These are phyloP conservation scores for Streptopelia turtur DNA, from an alignment of 2,797 vertebrate genomes.

Conservation along the genomic window DNA sequence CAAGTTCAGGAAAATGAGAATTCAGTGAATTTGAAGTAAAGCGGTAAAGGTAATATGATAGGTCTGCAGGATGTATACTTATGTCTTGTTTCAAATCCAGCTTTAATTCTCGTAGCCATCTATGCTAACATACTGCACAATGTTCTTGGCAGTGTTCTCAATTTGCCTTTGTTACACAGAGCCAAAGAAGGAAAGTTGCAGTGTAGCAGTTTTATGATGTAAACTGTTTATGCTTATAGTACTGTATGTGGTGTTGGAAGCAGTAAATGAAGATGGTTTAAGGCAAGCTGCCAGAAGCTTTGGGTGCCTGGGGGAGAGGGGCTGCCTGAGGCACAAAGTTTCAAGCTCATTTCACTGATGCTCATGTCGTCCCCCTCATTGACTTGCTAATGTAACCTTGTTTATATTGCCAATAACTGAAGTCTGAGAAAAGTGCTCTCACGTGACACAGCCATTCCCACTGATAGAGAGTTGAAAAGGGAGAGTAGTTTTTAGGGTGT, in stretches of 20 bases:
- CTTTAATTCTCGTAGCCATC: background rate
- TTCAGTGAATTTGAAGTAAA: background rate
- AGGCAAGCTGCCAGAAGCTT: background rate
- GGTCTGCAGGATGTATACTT: background rate
- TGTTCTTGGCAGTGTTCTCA: background rate
- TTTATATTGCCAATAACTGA: background rate
- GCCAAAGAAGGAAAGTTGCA: background rate
- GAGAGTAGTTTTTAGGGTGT: background rate
- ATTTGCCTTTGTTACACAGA: background rate
- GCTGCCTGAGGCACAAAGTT: background rate
- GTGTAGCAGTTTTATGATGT: background rate
- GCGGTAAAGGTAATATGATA: background rate
- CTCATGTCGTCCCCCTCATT: background rate
- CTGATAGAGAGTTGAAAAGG: background rate
- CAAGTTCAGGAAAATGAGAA: background rate
- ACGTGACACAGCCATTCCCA: background rate
- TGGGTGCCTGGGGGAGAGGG: background rate
- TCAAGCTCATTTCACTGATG: background rate
- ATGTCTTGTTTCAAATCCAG: background rate
- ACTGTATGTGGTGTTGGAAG: background rate
- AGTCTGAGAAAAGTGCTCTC: background rate
- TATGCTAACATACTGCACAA: background rate
- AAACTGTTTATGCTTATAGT: background rate
- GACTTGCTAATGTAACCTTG: constrained; percentile 4
- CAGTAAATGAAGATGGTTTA: background rate